These are phyloP conservation scores for Sesia bembeciformis DNA, from an alignment of 2,888 invertebrate species.

Conservation along the genomic window DNA sequence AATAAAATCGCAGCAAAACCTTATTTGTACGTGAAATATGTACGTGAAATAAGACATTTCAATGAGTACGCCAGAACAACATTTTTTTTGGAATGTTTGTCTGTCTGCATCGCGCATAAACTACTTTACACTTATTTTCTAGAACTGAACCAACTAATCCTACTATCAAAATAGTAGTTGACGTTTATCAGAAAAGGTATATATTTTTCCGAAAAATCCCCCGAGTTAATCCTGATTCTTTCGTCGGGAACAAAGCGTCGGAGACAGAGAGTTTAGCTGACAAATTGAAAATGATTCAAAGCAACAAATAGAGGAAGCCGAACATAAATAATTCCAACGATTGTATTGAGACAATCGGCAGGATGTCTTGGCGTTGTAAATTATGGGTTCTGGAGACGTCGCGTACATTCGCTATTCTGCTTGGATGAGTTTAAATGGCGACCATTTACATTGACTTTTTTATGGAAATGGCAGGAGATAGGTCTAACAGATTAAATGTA, in stretches of 20 bases:
- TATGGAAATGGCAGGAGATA: neutral
- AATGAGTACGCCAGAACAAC: no score
- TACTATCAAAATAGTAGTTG: no score
- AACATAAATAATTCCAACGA: slow-evolving; percentile 7
- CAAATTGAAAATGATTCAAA: slow-evolving; percentile 3
- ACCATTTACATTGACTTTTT: neutral
- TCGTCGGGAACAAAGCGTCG: neutral
- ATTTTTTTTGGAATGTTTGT: no score
- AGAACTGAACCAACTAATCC: no score
- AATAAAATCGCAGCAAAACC: no score
- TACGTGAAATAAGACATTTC: no score
- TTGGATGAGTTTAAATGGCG: neutral
- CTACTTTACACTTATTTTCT: no score
- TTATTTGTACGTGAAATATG: no score
- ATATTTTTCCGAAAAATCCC: no score
- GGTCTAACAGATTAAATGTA: neutral
- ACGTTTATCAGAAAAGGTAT: no score
- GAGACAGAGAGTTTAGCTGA: neutral
- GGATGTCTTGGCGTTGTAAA: neutral
- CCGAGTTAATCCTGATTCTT: no score
- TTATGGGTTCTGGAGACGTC: neutral
- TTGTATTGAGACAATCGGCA: slow-evolving; percentile 6
- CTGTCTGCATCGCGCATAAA: no score
- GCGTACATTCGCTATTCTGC: neutral
- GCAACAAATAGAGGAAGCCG: slow-evolving; percentile 1